Conservation (phyloP, 2,113 vertebrate species). For the Fulmarus glacialis region DNA sequence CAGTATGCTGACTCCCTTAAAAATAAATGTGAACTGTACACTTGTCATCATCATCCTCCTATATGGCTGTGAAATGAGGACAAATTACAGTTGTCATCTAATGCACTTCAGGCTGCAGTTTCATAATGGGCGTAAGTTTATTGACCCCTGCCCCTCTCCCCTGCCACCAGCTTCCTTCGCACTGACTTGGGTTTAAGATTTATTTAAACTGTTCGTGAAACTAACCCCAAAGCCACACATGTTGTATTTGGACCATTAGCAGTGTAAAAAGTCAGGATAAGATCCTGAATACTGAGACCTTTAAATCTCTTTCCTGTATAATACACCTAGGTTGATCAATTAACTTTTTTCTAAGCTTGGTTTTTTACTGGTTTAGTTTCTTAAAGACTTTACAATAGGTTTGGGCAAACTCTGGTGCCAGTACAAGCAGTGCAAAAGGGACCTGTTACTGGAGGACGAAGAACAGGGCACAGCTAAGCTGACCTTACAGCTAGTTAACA, state of each 20-base stretch:
- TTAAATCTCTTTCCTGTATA: background rate
- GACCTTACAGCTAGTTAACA: background rate
- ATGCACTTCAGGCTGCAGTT: background rate
- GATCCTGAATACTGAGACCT: background rate
- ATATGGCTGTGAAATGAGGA: background rate
- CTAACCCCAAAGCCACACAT: background rate
- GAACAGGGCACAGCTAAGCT: background rate
- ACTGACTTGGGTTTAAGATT: background rate
- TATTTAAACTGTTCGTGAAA: background rate
- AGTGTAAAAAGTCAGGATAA: background rate
- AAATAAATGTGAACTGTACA: background rate
- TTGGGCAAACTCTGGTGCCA: background rate
- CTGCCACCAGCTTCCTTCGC: background rate
- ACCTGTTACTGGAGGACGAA: background rate
- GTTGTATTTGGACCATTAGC: background rate
- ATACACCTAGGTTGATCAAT: background rate
- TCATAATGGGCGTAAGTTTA: background rate
- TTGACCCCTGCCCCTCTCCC: background rate
- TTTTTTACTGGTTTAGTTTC: background rate
- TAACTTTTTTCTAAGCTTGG: background rate
- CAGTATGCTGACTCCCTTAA: background rate
- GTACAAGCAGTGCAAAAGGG: background rate
- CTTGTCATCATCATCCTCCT: background rate
- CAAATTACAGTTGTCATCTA: background rate
- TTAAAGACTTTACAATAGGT: background rate